Evolutionary conservation across 2,113 vertebrate genomes (phyloP).

Genomic region (Sturnus vulgaris): DNA sequence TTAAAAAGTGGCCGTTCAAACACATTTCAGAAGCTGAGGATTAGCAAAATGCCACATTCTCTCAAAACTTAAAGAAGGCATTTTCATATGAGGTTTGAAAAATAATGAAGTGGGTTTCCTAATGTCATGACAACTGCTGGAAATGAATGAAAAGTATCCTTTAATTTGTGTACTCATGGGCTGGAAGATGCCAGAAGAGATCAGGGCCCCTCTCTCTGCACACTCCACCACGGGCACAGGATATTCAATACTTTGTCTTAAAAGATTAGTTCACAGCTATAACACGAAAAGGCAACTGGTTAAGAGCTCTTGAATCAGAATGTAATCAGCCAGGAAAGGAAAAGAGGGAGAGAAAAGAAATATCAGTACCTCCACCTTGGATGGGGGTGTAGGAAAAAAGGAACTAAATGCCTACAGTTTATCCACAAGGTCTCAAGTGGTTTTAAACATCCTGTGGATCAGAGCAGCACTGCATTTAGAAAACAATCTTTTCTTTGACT

Average conservation of each 20-base stretch:
- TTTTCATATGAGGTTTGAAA: neutral
- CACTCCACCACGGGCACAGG: neutral
- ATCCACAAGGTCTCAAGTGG: neutral
- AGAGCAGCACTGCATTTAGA: neutral
- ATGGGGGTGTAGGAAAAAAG: neutral
- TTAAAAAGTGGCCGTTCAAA: neutral
- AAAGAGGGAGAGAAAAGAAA: neutral
- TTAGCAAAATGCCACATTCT: neutral
- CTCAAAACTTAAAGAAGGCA: fast-evolving
- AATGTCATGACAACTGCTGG: neutral
- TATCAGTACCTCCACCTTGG: neutral
- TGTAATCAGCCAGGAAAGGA: neutral
- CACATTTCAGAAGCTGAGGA: neutral
- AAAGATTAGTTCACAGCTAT: neutral
- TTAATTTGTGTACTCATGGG: neutral
- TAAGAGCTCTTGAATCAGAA: neutral
- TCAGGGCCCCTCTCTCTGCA: neutral
- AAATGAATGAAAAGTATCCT: neutral
- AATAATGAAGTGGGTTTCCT: neutral
- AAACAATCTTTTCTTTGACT: neutral
- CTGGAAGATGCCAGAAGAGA: neutral
- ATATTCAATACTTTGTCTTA: neutral
- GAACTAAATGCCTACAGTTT: neutral
- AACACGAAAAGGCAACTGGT: neutral
- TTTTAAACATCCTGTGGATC: neutral